Evolutionary conservation across 2,888 invertebrate genomes (phyloP).

Genomic region (Chaetoderma sp.): DNA sequence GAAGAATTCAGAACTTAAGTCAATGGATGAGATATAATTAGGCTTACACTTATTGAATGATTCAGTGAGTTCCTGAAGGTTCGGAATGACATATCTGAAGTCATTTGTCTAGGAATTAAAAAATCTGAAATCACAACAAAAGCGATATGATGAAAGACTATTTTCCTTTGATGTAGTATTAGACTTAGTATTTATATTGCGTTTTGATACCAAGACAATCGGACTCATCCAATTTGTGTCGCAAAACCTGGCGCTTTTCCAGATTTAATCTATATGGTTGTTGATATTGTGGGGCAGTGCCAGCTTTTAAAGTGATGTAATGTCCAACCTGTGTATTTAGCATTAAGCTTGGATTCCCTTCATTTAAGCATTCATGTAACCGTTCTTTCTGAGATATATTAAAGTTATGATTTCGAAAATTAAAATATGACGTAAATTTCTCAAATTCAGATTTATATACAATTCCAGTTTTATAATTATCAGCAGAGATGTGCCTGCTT

Average conservation of each 20-base stretch:
- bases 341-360: not conserved
- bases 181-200: not conserved
- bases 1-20: slow-evolving; percentile 16
- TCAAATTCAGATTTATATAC: too few relatives aligned
- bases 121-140: slow-evolving; percentile 14
- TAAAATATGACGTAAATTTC: slow-evolving; percentile 2
- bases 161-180: not conserved
- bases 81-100: slow-evolving; percentile 6
- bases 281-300: not conserved
- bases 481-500: too few relatives aligned
- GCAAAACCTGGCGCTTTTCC: slow-evolving; percentile 9
- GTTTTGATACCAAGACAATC: not conserved
- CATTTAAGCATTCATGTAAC: not conserved
- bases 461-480: too few relatives aligned
- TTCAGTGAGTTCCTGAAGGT: slow-evolving; percentile 5
- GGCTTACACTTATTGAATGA: not conserved
- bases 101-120: slow-evolving; percentile 6
- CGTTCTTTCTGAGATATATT: not conserved
- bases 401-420: not conserved
- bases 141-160: not conserved
- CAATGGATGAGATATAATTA: slow-evolving; percentile 5
- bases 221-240: slow-evolving; percentile 9
- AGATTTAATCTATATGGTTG: not conserved
- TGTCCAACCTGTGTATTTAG: not conserved
- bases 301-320: not conserved